A percentile compares a stretch with the other conserved stretches of the same genome.
Evolutionary conservation across 2,797 vertebrate genomes (phyloP).

Genomic region (Pristis pectinata): DNA sequence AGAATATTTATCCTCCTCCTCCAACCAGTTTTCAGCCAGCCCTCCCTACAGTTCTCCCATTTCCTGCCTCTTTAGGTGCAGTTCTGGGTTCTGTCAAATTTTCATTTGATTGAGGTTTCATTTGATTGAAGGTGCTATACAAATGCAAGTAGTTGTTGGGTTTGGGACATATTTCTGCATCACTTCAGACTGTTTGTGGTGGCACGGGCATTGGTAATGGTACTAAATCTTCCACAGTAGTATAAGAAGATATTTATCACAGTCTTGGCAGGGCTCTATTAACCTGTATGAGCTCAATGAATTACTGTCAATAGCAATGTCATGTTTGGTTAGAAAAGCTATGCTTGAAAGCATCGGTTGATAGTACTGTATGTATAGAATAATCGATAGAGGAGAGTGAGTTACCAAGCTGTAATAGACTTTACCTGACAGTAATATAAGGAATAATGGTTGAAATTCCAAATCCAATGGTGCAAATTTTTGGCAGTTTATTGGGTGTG

Average conservation of each 20-base stretch:
- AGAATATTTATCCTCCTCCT: not conserved
- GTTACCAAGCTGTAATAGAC: conserved; percentile 7
- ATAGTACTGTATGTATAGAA: not conserved
- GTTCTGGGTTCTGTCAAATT: not conserved
- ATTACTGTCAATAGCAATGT: conserved; percentile 23
- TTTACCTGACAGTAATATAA: not conserved
- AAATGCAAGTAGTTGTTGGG: not conserved
- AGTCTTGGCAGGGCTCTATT: conserved; percentile 21
- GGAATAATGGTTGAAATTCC: not conserved
- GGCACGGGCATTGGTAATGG: not conserved
- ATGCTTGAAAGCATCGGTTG: not conserved
- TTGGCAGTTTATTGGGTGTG: not conserved
- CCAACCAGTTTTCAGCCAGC: not conserved
- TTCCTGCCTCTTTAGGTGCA: not conserved
- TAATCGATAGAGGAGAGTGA: conserved; percentile 5
- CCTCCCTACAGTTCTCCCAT: not conserved
- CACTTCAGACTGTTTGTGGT: not conserved
- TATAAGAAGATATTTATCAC: conserved; percentile 15
- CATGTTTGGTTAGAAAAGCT: conserved; percentile 24
- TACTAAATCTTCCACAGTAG: not conserved
- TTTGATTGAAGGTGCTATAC: not conserved
- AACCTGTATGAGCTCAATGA: conserved; percentile 20
- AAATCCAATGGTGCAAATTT: not conserved
- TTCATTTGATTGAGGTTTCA: not conserved
- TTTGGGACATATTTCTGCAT: not conserved